Percentiles rank a stretch among this genome's conserved stretches.
Evolutionary conservation across 2,888 invertebrate genomes (phyloP).

Genomic region (Ischnus inquisitorius): DNA sequence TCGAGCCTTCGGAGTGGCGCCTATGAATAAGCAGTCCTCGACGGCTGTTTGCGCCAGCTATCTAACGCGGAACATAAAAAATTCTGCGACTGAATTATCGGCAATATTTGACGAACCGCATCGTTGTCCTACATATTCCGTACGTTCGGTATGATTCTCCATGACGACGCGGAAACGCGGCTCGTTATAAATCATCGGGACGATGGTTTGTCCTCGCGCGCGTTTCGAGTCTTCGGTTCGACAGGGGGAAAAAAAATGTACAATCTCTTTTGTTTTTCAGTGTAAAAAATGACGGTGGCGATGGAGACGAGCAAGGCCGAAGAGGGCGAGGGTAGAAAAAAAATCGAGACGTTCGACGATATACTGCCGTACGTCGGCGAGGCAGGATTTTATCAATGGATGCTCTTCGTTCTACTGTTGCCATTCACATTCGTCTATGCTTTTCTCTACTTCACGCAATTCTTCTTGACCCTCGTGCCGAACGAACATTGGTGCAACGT

Average conservation of each 20-base stretch:
- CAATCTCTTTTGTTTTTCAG: slow-evolving; percentile 69
- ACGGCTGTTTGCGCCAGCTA: no score
- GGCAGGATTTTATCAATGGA: slow-evolving; percentile 83
- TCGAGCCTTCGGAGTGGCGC: no score
- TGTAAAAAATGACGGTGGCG: slow-evolving; percentile 79
- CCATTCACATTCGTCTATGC: slow-evolving; percentile 84
- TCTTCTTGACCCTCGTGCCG: slow-evolving; percentile 83
- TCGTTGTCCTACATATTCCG: neutral
- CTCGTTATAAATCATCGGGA: slow-evolving; percentile 34
- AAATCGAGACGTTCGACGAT: slow-evolving; percentile 83
- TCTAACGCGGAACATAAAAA: neutral
- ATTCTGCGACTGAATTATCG: neutral
- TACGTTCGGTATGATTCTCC: slow-evolving; percentile 14
- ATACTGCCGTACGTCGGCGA: slow-evolving; percentile 83
- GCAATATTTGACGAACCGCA: no score
- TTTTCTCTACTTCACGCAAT: slow-evolving; percentile 84
- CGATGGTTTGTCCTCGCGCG: slow-evolving; percentile 12
- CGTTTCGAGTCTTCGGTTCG: slow-evolving; percentile 16
- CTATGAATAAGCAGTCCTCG: no score
- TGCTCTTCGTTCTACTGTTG: slow-evolving; percentile 82
- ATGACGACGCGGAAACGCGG: neutral
- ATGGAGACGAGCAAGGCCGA: slow-evolving; percentile 77
- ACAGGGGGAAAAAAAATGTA: no score
- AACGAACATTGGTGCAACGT: slow-evolving; percentile 83
- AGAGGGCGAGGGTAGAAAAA: slow-evolving; percentile 76